Conservation (phyloP, 2,113 vertebrate species). For the Neogobius melanostomus region DNA sequence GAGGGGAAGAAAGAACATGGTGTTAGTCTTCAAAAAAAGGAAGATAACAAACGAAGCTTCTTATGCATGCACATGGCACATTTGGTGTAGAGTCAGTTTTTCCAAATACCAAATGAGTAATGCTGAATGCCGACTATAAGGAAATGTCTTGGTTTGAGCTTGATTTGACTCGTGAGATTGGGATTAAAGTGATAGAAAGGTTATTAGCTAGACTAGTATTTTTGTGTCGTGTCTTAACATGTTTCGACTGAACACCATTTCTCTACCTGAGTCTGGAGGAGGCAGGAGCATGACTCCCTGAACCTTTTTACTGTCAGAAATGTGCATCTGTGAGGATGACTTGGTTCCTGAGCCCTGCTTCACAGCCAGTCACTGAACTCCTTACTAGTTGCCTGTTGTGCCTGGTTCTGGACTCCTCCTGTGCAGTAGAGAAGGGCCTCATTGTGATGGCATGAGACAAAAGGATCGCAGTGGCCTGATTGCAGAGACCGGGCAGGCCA, state of each 20-base stretch:
- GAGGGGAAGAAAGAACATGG: no score
- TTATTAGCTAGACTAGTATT: background rate
- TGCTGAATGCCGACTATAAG: constrained; percentile 53
- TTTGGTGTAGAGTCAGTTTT: no score
- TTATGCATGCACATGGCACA: constrained; percentile 44
- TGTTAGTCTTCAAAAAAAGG: no score
- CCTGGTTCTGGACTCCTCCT: constrained; percentile 12
- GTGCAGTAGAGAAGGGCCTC: constrained; percentile 37
- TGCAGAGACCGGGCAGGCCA: constrained; percentile 40
- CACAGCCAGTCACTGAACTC: constrained; percentile 5
- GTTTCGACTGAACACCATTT: no score
- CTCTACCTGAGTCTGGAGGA: no score
- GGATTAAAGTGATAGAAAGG: constrained; percentile 2
- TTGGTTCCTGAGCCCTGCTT: background rate
- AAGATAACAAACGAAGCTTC: constrained; percentile 7
- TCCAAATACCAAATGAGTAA: constrained; percentile 69
- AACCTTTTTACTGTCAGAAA: background rate
- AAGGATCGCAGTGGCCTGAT: constrained; percentile 48
- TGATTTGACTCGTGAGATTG: constrained; percentile 12
- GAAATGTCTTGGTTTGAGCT: constrained; percentile 35
- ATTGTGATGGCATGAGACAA: constrained; percentile 60
- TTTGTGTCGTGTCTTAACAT: no score
- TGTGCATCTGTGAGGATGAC: background rate
- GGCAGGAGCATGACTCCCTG: no score
- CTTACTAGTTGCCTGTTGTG: constrained; percentile 8